Percentiles rank a stretch among this genome's conserved stretches.
Evolutionary conservation across 2,888 invertebrate species (phyloP).

Genomic region (Xanthia togata): DNA sequence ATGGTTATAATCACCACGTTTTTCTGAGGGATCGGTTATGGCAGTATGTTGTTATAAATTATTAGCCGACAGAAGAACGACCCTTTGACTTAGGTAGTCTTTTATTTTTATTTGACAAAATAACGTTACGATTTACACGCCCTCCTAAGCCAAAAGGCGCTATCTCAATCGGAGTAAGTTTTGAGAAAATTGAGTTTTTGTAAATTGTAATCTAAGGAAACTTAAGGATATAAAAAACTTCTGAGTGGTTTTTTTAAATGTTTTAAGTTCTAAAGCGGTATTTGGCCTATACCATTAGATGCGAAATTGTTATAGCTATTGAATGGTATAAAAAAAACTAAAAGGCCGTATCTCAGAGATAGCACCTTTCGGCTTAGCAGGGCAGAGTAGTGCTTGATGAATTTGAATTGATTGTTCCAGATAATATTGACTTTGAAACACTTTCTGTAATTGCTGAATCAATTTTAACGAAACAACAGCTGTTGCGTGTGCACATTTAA

Average conservation of each 20-base stretch:
- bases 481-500: slow-evolving; percentile 24
- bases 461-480: background rate
- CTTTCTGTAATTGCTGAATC: background rate
- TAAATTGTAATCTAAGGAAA: too few relatives aligned
- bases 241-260: too few relatives aligned
- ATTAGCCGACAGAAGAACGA: background rate
- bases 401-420: background rate
- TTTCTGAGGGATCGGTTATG: background rate
- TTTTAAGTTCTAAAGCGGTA: too few relatives aligned
- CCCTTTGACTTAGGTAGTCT: background rate
- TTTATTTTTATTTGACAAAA: background rate
- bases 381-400: background rate
- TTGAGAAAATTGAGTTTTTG: too few relatives aligned
- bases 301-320: too few relatives aligned
- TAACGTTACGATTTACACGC: background rate
- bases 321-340: too few relatives aligned
- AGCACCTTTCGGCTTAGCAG: too few relatives aligned
- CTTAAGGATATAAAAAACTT: too few relatives aligned
- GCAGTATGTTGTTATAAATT: background rate
- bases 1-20: background rate
- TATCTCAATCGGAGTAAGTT: too few relatives aligned
- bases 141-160: too few relatives aligned
- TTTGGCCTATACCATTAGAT: too few relatives aligned
- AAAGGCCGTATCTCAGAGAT: too few relatives aligned
- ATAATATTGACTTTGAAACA: background rate